Evolutionary conservation across 2,113 vertebrate species (phyloP).

Genomic region (Picathartes gymnocephalus): DNA sequence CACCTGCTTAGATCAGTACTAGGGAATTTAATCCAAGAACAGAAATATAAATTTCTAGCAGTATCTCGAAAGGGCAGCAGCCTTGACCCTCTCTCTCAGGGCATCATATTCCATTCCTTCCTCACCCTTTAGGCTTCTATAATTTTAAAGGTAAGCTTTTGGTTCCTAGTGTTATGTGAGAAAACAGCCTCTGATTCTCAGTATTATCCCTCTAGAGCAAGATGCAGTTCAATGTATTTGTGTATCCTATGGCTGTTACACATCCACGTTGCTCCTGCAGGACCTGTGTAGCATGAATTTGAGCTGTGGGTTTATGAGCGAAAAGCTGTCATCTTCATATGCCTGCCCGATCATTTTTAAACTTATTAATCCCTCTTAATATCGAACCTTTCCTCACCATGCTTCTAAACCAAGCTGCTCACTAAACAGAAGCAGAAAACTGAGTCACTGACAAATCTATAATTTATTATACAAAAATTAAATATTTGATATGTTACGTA

Average conservation of each 20-base stretch:
- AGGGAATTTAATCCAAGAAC: not conserved
- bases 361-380: not conserved
- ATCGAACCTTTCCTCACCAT: not conserved
- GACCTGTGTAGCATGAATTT: not conserved
- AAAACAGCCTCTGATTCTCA: not conserved
- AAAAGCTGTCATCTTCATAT: not conserved
- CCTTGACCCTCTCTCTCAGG: not conserved
- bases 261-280: not conserved
- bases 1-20: not conserved
- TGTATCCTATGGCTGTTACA: not conserved
- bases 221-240: not conserved
- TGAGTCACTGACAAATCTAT: not conserved
- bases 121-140: not conserved
- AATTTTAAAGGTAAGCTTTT: not conserved
- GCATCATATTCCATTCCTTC: not conserved
- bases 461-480: conserved; percentile 23
- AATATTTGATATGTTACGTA: not conserved
- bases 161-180: not conserved
- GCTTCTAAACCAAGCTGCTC: not conserved
- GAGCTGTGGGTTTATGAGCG: not conserved
- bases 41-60: not conserved
- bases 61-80: not conserved
- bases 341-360: not conserved
- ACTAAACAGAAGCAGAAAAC: not conserved
- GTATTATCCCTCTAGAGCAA: not conserved